Evolutionary conservation across 2,888 invertebrate genomes (phyloP).

Genomic region (Noctua pronuba): DNA sequence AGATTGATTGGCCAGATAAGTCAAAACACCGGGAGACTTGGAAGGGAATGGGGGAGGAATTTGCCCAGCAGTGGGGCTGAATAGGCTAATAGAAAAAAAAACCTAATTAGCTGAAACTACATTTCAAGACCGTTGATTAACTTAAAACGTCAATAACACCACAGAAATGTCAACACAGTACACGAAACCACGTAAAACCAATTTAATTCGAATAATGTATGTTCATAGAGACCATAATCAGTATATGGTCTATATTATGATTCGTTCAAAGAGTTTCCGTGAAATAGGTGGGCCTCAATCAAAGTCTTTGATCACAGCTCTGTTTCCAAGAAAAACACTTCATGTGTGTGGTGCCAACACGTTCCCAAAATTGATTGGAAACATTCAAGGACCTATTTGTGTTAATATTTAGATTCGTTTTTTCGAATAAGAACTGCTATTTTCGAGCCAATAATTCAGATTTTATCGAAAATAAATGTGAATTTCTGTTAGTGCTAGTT

Average conservation of each 20-base stretch:
- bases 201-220: constrained; percentile 39
- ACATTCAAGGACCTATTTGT: constrained; percentile 17
- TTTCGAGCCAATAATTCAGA: background rate
- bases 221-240: constrained; percentile 33
- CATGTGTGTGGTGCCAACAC: constrained; percentile 29
- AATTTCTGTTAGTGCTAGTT: background rate
- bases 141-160: background rate
- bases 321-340: constrained; percentile 26
- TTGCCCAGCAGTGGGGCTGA: no score
- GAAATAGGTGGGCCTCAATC: constrained; percentile 37
- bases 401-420: constrained; percentile 15
- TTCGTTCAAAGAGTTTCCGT: constrained; percentile 44
- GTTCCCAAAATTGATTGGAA: constrained; percentile 29
- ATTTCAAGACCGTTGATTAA: no score
- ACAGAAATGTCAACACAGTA: background rate
- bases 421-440: background rate
- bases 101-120: background rate
- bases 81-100: background rate
- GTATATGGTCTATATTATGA: background rate
- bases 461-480: background rate
- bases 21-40: no score
- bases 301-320: constrained; percentile 42
- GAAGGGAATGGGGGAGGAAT: no score
- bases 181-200: constrained; percentile 24
- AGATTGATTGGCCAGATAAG: no score